Conservation (phyloP, 1,140 invertebrate genomes). For the Trachelipus rathkii region DNA sequence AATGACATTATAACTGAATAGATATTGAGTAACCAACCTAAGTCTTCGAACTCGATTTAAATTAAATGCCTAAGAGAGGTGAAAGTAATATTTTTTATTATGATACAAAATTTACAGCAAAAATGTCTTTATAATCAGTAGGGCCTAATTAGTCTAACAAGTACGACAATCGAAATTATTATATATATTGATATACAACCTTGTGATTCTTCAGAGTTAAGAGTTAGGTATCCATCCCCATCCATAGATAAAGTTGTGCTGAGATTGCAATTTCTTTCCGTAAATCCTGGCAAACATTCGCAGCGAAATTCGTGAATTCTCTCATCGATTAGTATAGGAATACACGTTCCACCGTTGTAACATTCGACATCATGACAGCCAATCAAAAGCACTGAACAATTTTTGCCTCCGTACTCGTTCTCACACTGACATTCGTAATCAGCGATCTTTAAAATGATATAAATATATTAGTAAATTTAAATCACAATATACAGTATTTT, state of each 20-base stretch:
- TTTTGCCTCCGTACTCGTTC: constrained; percentile 76
- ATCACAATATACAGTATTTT: too few relatives aligned
- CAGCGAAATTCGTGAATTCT: constrained; percentile 78
- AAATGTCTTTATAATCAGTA: too few relatives aligned
- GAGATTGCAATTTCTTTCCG: constrained; percentile 70
- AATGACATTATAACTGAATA: too few relatives aligned
- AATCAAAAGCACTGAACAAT: constrained; percentile 75
- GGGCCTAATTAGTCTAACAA: too few relatives aligned
- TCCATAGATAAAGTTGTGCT: constrained; percentile 83
- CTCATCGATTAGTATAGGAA: constrained; percentile 71
- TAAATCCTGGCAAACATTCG: constrained; percentile 71
- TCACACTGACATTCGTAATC: constrained; percentile 61
- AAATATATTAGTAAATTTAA: background rate
- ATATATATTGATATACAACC: constrained; percentile 22
- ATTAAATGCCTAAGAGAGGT: too few relatives aligned
- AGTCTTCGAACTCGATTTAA: too few relatives aligned
- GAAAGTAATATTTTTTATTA: too few relatives aligned
- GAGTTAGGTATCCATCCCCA: constrained; percentile 67
- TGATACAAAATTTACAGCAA: background rate
- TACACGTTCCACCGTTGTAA: constrained; percentile 75
- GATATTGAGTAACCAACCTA: too few relatives aligned
- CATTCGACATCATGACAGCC: constrained; percentile 71
- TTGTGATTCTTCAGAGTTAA: constrained; percentile 62
- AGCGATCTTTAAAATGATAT: constrained; percentile 44
- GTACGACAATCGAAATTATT: too few relatives aligned